Conservation (phyloP, 2,888 invertebrate genomes). For the Athripsodes cinereus region DNA sequence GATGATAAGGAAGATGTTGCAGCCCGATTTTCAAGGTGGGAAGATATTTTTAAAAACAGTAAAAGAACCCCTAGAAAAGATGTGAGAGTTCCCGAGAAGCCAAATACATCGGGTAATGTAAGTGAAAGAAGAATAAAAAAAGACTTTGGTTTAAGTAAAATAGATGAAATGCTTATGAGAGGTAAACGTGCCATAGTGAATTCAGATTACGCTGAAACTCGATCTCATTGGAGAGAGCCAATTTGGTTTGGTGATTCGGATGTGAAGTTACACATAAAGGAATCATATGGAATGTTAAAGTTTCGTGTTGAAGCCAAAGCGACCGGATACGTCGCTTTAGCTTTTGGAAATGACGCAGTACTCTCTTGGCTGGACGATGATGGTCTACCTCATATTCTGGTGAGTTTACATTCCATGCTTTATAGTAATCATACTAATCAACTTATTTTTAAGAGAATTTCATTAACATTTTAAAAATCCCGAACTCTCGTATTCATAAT, state of each 20-base stretch:
- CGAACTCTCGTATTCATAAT: no score
- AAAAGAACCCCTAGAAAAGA: not conserved
- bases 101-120: not conserved
- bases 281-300: constrained; percentile 9
- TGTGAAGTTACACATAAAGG: constrained; percentile 21
- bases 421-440: no score
- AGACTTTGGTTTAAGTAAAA: not conserved
- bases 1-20: not conserved
- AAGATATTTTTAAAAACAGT: not conserved
- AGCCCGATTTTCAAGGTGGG: not conserved
- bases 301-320: constrained; percentile 23
- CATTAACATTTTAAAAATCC: no score
- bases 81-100: not conserved
- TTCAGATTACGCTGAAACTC: constrained; percentile 5
- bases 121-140: not conserved
- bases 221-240: constrained; percentile 18
- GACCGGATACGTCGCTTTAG: constrained; percentile 21
- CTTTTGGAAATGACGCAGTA: constrained; percentile 23
- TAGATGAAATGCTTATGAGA: constrained; percentile 7
- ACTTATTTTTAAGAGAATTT: no score
- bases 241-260: constrained; percentile 20
- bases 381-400: constrained; percentile 21
- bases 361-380: constrained; percentile 23
- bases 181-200: constrained; percentile 16
- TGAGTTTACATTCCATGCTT: constrained; percentile 18